These are phyloP conservation scores for Smutsia gigantea DNA, from an alignment of 2,797 vertebrate species.

Conservation along the genomic window DNA sequence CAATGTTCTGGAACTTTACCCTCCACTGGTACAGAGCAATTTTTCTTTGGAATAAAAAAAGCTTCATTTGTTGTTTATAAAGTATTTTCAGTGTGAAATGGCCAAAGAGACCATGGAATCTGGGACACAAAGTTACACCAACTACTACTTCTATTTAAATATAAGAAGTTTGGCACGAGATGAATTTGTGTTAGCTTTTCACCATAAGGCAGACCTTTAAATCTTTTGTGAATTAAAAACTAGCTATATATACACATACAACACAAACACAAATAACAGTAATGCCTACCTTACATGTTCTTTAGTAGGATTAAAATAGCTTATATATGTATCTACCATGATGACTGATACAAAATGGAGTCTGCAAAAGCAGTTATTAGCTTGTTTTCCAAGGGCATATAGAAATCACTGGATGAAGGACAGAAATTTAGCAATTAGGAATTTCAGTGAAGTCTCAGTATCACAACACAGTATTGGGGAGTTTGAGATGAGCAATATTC, in stretches of 20 bases:
- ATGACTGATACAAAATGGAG: neutral
- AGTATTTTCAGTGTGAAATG: neutral
- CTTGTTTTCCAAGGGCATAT: neutral
- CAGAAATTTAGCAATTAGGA: neutral
- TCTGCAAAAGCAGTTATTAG: neutral
- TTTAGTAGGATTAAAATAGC: neutral
- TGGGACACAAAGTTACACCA: neutral
- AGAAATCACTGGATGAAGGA: constrained; percentile 19
- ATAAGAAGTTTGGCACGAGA: constrained; percentile 34
- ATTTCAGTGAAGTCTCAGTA: neutral
- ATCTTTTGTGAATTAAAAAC: constrained; percentile 24
- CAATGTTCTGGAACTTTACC: neutral
- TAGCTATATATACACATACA: neutral
- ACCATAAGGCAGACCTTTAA: neutral
- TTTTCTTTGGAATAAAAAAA: constrained; percentile 3
- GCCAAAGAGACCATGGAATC: neutral
- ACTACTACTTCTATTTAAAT: neutral
- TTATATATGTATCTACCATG: neutral
- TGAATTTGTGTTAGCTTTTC: neutral
- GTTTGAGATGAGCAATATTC: neutral
- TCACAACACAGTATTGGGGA: neutral
- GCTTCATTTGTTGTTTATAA: neutral
- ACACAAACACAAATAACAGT: neutral
- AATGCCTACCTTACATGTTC: neutral
- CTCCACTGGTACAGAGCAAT: neutral